A percentile compares a stretch with the other conserved stretches of the same genome.
Conservation (phyloP, 2,113 vertebrate genomes). For the Strigops habroptila region DNA sequence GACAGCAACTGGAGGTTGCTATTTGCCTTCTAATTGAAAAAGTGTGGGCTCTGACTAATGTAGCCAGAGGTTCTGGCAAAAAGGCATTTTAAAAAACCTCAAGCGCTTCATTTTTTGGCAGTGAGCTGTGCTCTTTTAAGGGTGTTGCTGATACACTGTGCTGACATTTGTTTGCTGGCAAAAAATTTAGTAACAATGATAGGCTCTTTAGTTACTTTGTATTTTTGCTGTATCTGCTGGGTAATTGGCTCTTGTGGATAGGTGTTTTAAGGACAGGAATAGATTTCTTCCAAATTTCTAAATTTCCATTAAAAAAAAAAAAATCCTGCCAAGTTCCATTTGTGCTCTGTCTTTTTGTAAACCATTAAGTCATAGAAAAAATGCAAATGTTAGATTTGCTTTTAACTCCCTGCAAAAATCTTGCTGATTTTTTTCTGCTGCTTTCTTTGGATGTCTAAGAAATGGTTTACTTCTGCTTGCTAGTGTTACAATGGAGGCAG, state of each 20-base stretch:
- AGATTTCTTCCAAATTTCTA: background rate
- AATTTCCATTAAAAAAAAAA: background rate
- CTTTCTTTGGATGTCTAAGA: background rate
- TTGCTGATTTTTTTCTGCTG: background rate
- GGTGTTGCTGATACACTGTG: background rate
- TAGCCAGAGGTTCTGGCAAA: background rate
- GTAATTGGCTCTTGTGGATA: background rate
- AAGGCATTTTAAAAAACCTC: background rate
- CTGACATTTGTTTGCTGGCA: background rate
- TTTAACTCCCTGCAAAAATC: background rate
- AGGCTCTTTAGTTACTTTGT: background rate
- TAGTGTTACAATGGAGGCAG: background rate
- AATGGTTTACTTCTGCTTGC: background rate
- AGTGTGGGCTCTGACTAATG: background rate
- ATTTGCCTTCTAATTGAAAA: background rate
- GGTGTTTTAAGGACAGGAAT: background rate
- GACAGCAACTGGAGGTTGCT: background rate
- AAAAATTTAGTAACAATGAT: background rate
- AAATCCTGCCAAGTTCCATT: background rate
- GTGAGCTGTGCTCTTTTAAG: background rate
- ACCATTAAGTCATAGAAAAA: background rate
- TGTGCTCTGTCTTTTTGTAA: background rate
- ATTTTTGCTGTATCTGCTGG: background rate
- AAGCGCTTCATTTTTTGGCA: background rate
- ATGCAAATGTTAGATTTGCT: background rate